Evolutionary conservation across 2,797 vertebrate genomes (phyloP).

Genomic region (Avahi laniger): DNA sequence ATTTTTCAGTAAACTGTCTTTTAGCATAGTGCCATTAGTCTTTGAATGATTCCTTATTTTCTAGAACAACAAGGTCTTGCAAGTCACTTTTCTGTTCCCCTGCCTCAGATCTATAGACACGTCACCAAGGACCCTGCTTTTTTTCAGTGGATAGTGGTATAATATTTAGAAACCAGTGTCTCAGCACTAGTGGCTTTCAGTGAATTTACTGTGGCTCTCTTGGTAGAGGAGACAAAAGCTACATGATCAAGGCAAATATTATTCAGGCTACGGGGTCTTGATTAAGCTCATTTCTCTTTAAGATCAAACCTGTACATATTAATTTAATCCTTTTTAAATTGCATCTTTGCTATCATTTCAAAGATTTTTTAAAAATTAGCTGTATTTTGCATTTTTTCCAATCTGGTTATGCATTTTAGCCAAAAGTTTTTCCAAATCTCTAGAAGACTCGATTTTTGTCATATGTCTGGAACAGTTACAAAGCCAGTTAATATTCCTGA

Average conservation of each 20-base stretch:
- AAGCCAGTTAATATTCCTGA: not conserved
- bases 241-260: not conserved
- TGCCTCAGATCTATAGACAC: not conserved
- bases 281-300: not conserved
- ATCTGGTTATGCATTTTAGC: not conserved
- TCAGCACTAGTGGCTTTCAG: not conserved
- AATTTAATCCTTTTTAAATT: not conserved
- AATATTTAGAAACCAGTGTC: not conserved
- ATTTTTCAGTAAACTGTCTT: not conserved
- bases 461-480: not conserved
- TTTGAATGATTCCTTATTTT: not conserved
- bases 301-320: not conserved
- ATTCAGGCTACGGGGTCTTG: not conserved
- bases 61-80: not conserved
- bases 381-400: not conserved
- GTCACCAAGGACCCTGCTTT: not conserved
- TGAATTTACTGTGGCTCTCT: not conserved
- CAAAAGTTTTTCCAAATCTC: not conserved
- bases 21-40: not conserved
- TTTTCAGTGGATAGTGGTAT: not conserved
- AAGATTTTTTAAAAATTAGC: not conserved
- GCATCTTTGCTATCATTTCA: not conserved
- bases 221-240: not conserved
- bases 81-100: not conserved
- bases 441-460: not conserved